Evolutionary conservation across 2,888 invertebrate species (phyloP), one percentile per base, ranked within the genome.

Genomic region (Rotaria macrura): DNA sequence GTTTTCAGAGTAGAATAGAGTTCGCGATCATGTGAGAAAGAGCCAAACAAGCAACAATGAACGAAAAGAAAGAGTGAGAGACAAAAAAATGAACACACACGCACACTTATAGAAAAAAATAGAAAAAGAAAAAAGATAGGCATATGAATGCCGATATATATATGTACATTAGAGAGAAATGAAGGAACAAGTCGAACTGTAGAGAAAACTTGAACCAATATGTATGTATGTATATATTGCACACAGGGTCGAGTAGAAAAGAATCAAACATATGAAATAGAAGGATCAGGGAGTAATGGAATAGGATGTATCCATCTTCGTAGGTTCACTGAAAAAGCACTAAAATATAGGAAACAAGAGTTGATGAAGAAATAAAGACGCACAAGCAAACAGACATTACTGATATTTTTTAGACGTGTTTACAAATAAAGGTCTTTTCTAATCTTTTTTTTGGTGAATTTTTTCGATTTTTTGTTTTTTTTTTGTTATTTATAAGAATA

Each of bases 381-480:
- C 34, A 25, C 34, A 65, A 34, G 65, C 65, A 38, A 20, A 34
- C 17, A 34, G 65, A 65, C 34, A 65, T 65, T 65, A 65, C 65
- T 65, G 65, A 65, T 65, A 65, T 65, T 65, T 65, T 65, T 65
- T 65, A 65, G 34, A 65, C 65, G 65, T 65, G 65, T 65, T 65
- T 65, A 65, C 65, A 65, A 65, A 65, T 34, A 65, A 65, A 65
- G 34, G 65, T 65, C 65, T 34, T 65, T 65, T 65, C 4, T 29
- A 1, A 7, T 34, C 6, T 65, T 34, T 65, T 65, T 65, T 65
- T 65, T 17, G 65, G 17, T 65, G 20, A 34, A 3, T 65, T 65
- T 65, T 65, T 38, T 65, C 65, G 34, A 29, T 65, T 65, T 65
- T 65, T 65, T 65, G 10, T 9, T 14, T 65, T 65, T 65, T 65